Evolutionary conservation across 2,888 invertebrate genomes (phyloP).

Genomic region (Pollenia amentaria): DNA sequence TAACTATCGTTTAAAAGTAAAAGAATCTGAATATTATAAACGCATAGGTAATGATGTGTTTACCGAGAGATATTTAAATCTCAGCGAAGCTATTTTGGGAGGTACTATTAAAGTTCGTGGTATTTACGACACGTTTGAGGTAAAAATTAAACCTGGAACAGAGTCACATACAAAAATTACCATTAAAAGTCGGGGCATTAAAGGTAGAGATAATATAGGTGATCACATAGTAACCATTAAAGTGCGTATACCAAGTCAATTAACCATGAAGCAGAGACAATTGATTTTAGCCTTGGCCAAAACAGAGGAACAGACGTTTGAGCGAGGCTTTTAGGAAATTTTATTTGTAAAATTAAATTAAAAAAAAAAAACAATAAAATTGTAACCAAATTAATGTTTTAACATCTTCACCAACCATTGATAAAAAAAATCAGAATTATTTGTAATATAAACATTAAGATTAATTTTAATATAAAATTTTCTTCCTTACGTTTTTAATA

Average conservation of each 20-base stretch:
- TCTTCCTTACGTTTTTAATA: constrained; percentile 91
- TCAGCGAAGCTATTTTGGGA: constrained; percentile 82
- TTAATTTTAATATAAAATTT: constrained; percentile 44
- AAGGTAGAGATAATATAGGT: constrained; percentile 76
- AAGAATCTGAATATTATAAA: constrained; percentile 79
- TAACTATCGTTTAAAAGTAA: constrained; percentile 78
- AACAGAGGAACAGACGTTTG: constrained; percentile 80
- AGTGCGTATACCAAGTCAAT: constrained; percentile 80
- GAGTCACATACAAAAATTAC: constrained; percentile 80
- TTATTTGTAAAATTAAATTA: too few species aligned
- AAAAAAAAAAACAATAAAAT: too few species aligned
- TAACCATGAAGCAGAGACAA: constrained; percentile 82
- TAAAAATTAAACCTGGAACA: constrained; percentile 81
- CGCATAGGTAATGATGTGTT: constrained; percentile 80
- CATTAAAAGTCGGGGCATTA: constrained; percentile 80
- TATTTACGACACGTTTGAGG: constrained; percentile 79
- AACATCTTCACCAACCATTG: neutral
- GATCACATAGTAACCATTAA: constrained; percentile 81
- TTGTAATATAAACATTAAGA: constrained; percentile 47
- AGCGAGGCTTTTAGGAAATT: constrained; percentile 67
- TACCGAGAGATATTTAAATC: constrained; percentile 80
- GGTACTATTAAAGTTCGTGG: constrained; percentile 80
- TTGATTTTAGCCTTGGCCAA: constrained; percentile 80
- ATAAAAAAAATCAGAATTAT: constrained; percentile 20
- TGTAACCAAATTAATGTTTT: constrained; percentile 31